Base-by-base conservation (phyloP, 2,797 vertebrate species). In the Pseudomugil tenellus region DNA sequence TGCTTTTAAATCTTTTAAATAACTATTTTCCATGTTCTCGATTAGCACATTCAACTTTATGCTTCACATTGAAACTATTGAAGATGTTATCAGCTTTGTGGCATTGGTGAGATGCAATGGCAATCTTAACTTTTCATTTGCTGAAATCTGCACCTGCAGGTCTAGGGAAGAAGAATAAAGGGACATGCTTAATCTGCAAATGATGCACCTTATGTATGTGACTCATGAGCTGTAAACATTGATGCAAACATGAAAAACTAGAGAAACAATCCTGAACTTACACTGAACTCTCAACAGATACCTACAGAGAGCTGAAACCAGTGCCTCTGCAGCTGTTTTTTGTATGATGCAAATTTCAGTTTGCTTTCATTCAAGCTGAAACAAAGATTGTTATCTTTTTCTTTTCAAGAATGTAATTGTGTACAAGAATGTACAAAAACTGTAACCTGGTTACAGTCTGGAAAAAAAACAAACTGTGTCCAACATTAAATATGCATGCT, bases 171-270 rank as follows among this genome's bases (percentile, higher is more conserved):
- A 43, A 54, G 25, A n/a, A 14, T 17, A 16, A 43, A 34, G 12
- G 53, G 26, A 28, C 37, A 23, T 31, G 26, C 26, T 9, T 21
- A 31, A 46, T 56, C 29, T 65, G 28, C 32, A 25, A 8, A 23
- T 55, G 31, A 67, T 14, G 19, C 25, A 51, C 19, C 21, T 59
- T 16, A 29, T 28, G 39, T 23, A 58, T 19, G 6, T 21, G 16
- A n/a, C 41, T 52, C 19, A 67, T 28, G 53, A 57, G 63, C 63
- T 48, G 11, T 14, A 57, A 66, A 57, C 28, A 26, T 32, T 16
- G 46, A 2, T 4, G 6, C 3, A 49, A 21, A 32, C 25, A 62
- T 31, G 14, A 49, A 28, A 63, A 63, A 28, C 21, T 26, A 35
- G 32, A 37, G 41, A 35, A 67, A 46, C 32, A 37, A 19, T 29